Conservation (phyloP, 2,113 vertebrate species). For the Engystomops pustulosus region DNA sequence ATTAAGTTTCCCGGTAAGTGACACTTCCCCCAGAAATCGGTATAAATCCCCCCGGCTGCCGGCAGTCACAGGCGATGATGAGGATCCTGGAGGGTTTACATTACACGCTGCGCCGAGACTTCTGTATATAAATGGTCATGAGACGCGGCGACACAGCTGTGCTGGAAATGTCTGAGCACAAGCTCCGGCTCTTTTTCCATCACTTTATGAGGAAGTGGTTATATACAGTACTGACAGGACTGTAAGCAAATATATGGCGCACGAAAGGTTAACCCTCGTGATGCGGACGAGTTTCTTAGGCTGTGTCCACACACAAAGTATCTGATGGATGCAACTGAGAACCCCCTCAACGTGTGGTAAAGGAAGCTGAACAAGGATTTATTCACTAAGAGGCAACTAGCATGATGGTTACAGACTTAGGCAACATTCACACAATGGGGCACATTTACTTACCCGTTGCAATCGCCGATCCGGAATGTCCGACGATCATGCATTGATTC, state of each 20-base stretch:
- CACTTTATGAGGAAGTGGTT: not conserved
- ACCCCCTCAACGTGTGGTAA: too few species aligned
- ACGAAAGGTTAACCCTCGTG: not conserved
- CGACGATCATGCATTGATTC: too few species aligned
- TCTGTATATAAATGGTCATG: constrained; percentile 24
- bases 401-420: too few species aligned
- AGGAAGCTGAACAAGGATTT: too few species aligned
- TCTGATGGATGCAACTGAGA: too few species aligned
- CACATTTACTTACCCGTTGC: too few species aligned
- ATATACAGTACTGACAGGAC: too few species aligned
- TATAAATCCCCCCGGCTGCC: not conserved
- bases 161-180: not conserved
- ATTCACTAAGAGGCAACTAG: too few species aligned
- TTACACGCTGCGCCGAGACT: constrained; percentile 7
- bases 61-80: not conserved
- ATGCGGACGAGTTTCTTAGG: not conserved
- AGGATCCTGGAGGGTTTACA: constrained; percentile 18
- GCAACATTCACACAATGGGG: too few species aligned
- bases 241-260: too few species aligned
- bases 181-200: not conserved
- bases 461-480: too few species aligned
- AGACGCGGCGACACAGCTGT: constrained; percentile 8
- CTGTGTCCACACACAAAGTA: too few species aligned
- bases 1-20: not conserved
- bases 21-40: not conserved